Percentiles rank a stretch among this genome's conserved stretches.
Conservation (phyloP, 2,888 invertebrate species). For the Heliconius charithonia region DNA sequence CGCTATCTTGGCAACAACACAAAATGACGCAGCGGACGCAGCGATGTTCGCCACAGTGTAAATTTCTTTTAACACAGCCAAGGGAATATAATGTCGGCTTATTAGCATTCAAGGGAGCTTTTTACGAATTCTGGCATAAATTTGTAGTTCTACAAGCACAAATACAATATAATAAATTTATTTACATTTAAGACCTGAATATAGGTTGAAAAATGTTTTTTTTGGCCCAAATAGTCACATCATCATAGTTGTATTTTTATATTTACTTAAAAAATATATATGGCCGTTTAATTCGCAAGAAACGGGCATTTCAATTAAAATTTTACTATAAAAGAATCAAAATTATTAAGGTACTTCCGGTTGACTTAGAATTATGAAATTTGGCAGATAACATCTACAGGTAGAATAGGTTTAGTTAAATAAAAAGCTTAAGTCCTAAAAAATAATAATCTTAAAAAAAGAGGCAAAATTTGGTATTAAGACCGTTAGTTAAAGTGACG, state of each 20-base stretch:
- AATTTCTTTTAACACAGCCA: constrained; percentile 38
- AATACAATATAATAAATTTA: constrained; percentile 18
- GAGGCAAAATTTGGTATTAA: too few relatives aligned
- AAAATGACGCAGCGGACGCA: background rate
- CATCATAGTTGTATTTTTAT: background rate
- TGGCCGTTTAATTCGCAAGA: too few relatives aligned
- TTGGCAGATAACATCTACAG: too few relatives aligned
- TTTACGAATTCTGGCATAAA: constrained; percentile 19
- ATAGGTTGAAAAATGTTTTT: background rate
- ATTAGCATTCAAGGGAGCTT: constrained; percentile 34
- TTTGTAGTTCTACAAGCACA: constrained; percentile 19
- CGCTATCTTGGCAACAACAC: constrained; percentile 5
- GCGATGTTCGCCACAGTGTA: constrained; percentile 36
- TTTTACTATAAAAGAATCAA: too few relatives aligned
- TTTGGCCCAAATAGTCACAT: background rate
- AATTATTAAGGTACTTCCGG: too few relatives aligned
- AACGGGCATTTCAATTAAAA: too few relatives aligned
- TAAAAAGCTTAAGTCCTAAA: too few relatives aligned
- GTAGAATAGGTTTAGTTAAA: too few relatives aligned
- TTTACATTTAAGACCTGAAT: background rate
- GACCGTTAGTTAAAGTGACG: too few relatives aligned
- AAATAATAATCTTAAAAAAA: too few relatives aligned
- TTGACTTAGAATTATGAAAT: too few relatives aligned
- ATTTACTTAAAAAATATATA: too few relatives aligned
- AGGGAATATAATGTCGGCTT: constrained; percentile 33